Base-by-base conservation (phyloP, 2,888 invertebrate genomes). In the Cheilosia grossa region DNA sequence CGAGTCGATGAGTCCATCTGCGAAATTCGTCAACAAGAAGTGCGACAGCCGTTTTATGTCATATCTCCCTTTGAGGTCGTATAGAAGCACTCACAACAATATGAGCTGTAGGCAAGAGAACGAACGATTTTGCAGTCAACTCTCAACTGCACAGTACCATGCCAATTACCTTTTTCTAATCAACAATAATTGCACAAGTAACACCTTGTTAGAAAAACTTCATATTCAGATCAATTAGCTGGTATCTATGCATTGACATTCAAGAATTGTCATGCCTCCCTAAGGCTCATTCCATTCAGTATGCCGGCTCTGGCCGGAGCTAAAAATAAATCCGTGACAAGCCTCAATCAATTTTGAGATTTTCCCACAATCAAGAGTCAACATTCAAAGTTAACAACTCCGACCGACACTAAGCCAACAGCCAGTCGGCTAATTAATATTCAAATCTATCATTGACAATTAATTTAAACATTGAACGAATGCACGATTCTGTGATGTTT, bases 361-460 rank as follows among this genome's bases (percentile, higher is more conserved):
- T 72, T 85, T 85, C 85, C 85, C 85, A 85, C 85, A 77, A 72
- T 85, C 72, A 85, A 85, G 81, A 81, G 67, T 85, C 72, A 85
- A 44, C 53, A 69, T 73, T 67, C 73, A 83, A 74, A 73, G 33
- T 44, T 63, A 51, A 51, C 42, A 70, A 24, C 73, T 30, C 7
- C 33, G 13, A 17, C 56, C 24, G 66, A 24, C 37, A 66, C 4
- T 51, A 21, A 51, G 51, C 54, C 21, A 72, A 53, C 42, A 70
- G 53, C 82, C 44, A 64, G 37, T 42, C 27, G 27, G 19, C 72
- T 81, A 75, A 85, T 85, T 85, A 81, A 85, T 85, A 85, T 85
- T 81, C 77, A 85, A 81, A 85, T 81, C 85, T 63, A 70, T 72
- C 85, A 85, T 85, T 85, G 85, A 81, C 81, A 85, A 85, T 85